phyloP scores from a whole-genome alignment of 1,140 invertebrate genomes.

The Protaetia brevitarsis region DNA sequence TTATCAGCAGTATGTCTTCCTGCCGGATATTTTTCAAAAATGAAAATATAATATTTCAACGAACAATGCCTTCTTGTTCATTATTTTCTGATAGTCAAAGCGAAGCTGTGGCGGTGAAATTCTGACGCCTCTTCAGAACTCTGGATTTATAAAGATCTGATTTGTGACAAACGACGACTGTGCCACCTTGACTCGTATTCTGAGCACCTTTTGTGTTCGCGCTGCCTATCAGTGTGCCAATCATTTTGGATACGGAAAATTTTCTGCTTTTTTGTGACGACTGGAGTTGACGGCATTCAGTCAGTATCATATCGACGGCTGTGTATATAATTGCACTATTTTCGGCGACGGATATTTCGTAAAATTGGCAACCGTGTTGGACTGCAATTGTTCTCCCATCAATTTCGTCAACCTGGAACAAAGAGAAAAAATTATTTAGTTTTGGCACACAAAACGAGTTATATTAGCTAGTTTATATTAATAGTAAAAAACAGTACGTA shows the following conservation, averaged over 20 bases:
- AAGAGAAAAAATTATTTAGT: not conserved
- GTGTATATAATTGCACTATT: conserved; percentile 67
- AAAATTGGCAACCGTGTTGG: conserved; percentile 66
- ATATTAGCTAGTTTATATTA: not conserved
- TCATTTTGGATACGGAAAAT: conserved; percentile 75
- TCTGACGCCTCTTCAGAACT: conserved; percentile 55
- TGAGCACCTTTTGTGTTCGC: conserved; percentile 45
- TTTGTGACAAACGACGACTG: conserved; percentile 57
- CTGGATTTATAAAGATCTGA: conserved; percentile 56
- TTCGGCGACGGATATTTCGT: conserved; percentile 74
- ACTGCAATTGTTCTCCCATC: conserved; percentile 66
- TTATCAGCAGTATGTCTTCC: not conserved
- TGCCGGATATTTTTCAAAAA: conserved; percentile 1
- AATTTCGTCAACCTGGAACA: conserved; percentile 62
- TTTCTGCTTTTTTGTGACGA: conserved; percentile 58
- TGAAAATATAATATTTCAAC: conserved; percentile 28
- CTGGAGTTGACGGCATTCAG: conserved; percentile 58
- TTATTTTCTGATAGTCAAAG: conserved; percentile 52
- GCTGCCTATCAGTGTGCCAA: conserved; percentile 68
- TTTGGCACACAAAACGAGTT: not conserved
- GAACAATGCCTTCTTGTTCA: conserved; percentile 33
- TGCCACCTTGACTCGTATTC: conserved; percentile 51
- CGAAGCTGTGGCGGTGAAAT: conserved; percentile 56
- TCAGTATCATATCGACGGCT: conserved; percentile 65
- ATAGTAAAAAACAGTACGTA: not conserved